Base-by-base conservation (phyloP, 2,797 vertebrate species). In the Avahi laniger region DNA sequence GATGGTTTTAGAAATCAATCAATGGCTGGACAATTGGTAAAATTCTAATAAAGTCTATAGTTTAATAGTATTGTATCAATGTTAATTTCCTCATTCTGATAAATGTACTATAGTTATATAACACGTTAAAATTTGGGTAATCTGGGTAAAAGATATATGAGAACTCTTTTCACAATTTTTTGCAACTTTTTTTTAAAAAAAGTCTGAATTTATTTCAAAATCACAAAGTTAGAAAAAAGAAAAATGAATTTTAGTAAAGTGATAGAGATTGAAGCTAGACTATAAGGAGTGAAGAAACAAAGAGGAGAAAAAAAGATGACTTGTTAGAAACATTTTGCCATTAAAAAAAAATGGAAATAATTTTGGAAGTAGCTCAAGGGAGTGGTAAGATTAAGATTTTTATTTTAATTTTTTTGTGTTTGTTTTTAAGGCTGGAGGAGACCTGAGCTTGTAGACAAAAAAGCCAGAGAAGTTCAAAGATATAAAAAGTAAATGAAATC, bases 171-270 rank as follows among this genome's bases (percentile, higher is more conserved):
- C 35, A 86, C 28, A 86, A 38, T 63, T 65, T 83, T 54, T 91
- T 82, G 54, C 20, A 65, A 70, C 35, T 86, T 85, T 61, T 85
- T 61, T 76, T 1, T 12, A 78, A 52, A 4, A 33, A 52, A 93
- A 61, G 50, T 35, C 41, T 65, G 41, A 72, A 79, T 83, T 95
- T 86, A 88, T 88, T 88, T 86, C 67, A 86, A 89, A 95, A 73
- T 43, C 78, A 82, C 17, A 85, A 82, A 65, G 14, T 52, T n/a
- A 85, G 70, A 63, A 89, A 57, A 46, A 73, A 2, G 2, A 83
- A 88, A 72, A 17, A 54, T 46, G 13, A 65, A 65, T 92, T 94
- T 84, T 30, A 90, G 6, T 82, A 43, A 17, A 85, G 46, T 78
- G 8, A 22, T 24, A 59, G 38, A 67, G 30, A 72, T 50, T 76